Base-by-base conservation (phyloP, 2,797 vertebrate species). In the Gymnodraco acuticeps region DNA sequence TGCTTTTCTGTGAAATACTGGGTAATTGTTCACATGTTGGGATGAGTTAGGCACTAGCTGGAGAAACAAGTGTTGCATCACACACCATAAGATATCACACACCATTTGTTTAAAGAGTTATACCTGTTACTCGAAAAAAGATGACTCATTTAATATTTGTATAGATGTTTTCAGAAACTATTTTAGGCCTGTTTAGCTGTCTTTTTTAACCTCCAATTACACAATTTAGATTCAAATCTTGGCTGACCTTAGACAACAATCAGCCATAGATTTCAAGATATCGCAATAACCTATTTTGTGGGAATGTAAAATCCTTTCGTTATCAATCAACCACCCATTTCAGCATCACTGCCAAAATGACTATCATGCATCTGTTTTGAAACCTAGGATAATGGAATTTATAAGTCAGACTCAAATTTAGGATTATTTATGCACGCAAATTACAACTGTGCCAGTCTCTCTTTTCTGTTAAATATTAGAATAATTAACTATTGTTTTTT, bases 51-150 rank as follows among this genome's bases (percentile, higher is more conserved):
- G 59, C 8, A 5, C n/a, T 56, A 41, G 54, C 48, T 33, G 73
- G 60, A 68, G 67, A 82, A 87, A 86, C 75, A 86, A 76, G 48
- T 68, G 78, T 75, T 87, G 77, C 51, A 2, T 79, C 75, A 83
- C 77, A 83, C 87, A 23, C 51, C 3, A 52, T 67, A 8, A 33
- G 6, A 33, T 33, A 33, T 6, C 6, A 33, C 33, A 4, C 23
- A 27, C 23, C 23, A 27, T 27, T 3, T 27, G 3, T 27, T 23
- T 23, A 23, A 23, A 23, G 23, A 27, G 23, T 27, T 27, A 27
- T 27, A 23, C 23, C 23, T 27, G 23, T 27, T 27, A 27, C 23
- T 27, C 3, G 0, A 4, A 23, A 3, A 78, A 59, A 61, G 48
- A 70, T 46, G 55, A 62, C 46, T 9, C 43, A 58, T 45, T 56